Evolutionary conservation across 1,140 invertebrate species (phyloP).

Genomic region (Sycophaga agraensis): DNA sequence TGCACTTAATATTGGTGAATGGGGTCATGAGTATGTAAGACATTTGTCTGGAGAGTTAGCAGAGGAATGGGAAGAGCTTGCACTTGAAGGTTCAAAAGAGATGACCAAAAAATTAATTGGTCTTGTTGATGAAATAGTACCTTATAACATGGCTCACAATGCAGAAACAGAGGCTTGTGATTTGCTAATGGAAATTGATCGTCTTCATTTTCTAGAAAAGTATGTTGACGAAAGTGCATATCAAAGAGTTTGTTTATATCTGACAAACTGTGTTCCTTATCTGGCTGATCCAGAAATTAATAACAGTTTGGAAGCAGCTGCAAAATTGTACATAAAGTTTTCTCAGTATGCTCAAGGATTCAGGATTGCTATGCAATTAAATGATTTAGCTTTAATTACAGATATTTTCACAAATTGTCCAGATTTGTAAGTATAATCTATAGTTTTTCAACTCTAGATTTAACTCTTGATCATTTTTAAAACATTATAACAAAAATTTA

Average conservation of each 20-base stretch:
- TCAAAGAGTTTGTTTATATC: conserved; percentile 91
- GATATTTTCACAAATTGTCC: conserved; percentile 85
- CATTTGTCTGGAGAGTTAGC: conserved; percentile 90
- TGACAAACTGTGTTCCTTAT: conserved; percentile 96
- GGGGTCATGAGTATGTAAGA: conserved; percentile 99
- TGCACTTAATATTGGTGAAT: conserved; percentile 87
- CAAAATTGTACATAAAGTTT: conserved; percentile 90
- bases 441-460: neutral
- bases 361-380: conserved; percentile 92
- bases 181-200: conserved; percentile 96
- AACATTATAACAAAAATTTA: too few relatives aligned
- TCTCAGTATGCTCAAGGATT: conserved; percentile 92
- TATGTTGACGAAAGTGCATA: conserved; percentile 94
- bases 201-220: conserved; percentile 83
- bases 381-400: conserved; percentile 81
- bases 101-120: conserved; percentile 68
- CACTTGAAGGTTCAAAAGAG: conserved; percentile 66
- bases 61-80: conserved; percentile 81
- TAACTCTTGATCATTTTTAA: neutral
- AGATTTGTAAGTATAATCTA: conserved; percentile 73
- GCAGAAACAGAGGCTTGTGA: conserved; percentile 99
- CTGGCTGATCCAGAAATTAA: conserved; percentile 97
- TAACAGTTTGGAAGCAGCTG: conserved; percentile 81
- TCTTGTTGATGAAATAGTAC: conserved; percentile 86
- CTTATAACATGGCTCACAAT: conserved; percentile 98